Percentiles rank a stretch among this genome's conserved stretches.
Evolutionary conservation across 2,888 invertebrate species (phyloP).

Genomic region (Biston stratarius): DNA sequence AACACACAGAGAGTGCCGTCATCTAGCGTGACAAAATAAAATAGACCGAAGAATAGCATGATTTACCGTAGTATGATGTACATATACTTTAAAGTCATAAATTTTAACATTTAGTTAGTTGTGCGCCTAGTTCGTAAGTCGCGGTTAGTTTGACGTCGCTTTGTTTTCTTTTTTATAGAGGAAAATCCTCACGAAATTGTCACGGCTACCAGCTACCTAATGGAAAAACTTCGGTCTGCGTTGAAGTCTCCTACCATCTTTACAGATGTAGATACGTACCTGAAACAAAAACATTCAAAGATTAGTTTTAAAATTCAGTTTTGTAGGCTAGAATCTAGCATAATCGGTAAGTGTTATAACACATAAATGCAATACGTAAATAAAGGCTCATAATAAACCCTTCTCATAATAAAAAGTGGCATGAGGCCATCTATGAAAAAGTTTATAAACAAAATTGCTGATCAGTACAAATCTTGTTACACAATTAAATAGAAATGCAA

Average conservation of each 20-base stretch:
- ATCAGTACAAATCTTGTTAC: too few relatives aligned
- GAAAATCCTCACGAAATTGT: constrained; percentile 7
- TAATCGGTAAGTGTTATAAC: neutral
- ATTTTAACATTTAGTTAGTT: too few relatives aligned
- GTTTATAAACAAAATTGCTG: too few relatives aligned
- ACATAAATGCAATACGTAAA: neutral
- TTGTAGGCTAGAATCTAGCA: too few relatives aligned
- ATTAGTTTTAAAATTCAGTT: neutral
- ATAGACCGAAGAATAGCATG: too few relatives aligned
- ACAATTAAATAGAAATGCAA: too few relatives aligned
- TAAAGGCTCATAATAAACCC: too few relatives aligned
- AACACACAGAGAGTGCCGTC: too few relatives aligned
- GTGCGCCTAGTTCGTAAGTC: neutral
- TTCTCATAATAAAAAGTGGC: too few relatives aligned
- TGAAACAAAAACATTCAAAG: constrained; percentile 34
- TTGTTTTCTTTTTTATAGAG: neutral
- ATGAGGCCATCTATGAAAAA: too few relatives aligned
- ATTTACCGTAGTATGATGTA: too few relatives aligned
- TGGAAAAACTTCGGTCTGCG: constrained; percentile 19
- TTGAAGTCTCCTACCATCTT: constrained; percentile 9
- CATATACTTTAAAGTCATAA: neutral
- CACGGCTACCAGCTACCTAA: constrained; percentile 8
- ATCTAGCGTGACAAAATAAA: too few relatives aligned
- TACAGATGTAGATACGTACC: constrained; percentile 31
- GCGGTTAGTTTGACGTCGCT: neutral